Percentiles rank a stretch among this genome's conserved stretches.
phyloP scores from a whole-genome alignment of 1,140 invertebrate species.

The Bombus turneri region DNA sequence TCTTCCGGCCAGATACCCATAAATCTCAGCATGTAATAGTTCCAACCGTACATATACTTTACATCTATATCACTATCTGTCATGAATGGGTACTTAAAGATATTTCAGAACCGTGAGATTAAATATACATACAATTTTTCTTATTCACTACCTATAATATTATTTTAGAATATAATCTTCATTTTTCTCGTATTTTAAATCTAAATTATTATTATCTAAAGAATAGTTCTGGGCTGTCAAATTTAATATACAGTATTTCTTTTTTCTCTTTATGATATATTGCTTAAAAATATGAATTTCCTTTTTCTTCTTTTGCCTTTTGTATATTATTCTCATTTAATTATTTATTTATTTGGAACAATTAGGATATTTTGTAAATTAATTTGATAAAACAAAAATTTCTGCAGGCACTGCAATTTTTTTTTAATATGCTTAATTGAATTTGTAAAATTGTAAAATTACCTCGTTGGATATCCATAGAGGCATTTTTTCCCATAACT shows the following conservation, averaged over 20 bases:
- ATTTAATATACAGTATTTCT: no score
- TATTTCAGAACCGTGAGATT: no score
- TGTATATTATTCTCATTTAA: background rate
- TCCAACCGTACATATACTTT: conserved; percentile 40
- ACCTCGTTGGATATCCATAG: conserved; percentile 27
- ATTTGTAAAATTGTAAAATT: background rate
- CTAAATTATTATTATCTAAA: background rate
- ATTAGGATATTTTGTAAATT: background rate
- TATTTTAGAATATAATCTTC: background rate
- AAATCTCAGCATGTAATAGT: conserved; percentile 47
- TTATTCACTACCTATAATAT: background rate
- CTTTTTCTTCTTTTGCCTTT: background rate
- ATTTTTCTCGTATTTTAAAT: background rate
- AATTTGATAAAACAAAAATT: background rate
- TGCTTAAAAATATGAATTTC: background rate
- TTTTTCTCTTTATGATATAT: background rate
- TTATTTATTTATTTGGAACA: background rate
- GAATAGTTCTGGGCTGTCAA: no score
- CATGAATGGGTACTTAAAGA: background rate
- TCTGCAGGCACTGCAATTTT: background rate
- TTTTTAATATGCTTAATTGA: background rate
- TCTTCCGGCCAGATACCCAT: conserved; percentile 57
- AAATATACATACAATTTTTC: no score
- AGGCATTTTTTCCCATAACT: background rate
- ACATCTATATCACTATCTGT: conserved; percentile 16